phyloP scores from a whole-genome alignment of 2,113 vertebrate genomes.

The Menura novaehollandiae region DNA sequence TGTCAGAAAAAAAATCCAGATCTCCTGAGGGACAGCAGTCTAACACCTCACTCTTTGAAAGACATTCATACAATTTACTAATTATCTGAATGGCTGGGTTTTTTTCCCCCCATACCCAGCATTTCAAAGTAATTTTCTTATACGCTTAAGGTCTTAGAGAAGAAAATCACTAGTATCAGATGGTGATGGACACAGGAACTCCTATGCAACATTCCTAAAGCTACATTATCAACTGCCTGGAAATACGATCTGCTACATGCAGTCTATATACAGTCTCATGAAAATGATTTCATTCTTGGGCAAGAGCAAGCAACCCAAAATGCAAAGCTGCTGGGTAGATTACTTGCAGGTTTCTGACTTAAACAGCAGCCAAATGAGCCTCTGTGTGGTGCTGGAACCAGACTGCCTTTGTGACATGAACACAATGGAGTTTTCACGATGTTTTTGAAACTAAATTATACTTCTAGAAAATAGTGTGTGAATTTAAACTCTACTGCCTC shows the following conservation, averaged over 20 bases:
- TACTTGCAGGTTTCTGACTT: not conserved
- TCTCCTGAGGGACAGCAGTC: not conserved
- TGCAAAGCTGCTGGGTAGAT: not conserved
- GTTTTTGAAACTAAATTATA: not conserved
- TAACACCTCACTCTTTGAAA: not conserved
- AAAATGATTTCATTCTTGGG: not conserved
- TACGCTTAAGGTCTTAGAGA: not conserved
- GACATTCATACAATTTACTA: not conserved
- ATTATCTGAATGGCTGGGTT: not conserved
- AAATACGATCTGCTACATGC: not conserved
- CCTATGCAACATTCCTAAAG: not conserved
- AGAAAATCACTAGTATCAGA: not conserved
- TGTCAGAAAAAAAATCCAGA: not conserved
- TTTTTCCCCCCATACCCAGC: not conserved
- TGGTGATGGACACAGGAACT: not conserved
- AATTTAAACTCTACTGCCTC: not conserved
- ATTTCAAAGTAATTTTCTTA: not conserved
- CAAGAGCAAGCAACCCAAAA: not conserved
- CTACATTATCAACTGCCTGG: not conserved
- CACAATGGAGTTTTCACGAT: not conserved
- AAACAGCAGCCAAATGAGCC: not conserved
- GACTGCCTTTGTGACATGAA: not conserved
- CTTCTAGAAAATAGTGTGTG: not conserved
- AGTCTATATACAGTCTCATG: not conserved
- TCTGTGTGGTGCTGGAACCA: not conserved